Base-by-base conservation (phyloP, 2,113 vertebrate species). In the Trichomycterus rosablanca region DNA sequence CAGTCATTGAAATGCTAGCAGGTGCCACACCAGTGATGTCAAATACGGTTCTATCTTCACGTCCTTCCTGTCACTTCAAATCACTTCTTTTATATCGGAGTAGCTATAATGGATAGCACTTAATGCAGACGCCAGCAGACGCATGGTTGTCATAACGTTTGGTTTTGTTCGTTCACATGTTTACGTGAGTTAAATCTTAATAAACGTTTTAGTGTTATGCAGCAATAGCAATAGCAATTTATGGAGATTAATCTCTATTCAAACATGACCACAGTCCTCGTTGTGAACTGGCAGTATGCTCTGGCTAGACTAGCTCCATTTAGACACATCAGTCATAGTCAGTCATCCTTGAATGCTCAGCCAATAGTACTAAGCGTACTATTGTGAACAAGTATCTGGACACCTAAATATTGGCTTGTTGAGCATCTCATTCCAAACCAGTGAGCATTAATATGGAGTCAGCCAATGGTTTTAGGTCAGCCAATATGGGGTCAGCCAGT, bases 1-100 rank as follows among this genome's bases (percentile, higher is more conserved):
- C 58, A 58, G 63, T 53, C 58, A 48, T 70, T 66, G 52, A 60
- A 73, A 55, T 34, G 9, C 52, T 52, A 65, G 52, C 63, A 57
- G 58, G 59, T 63, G 59, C 39, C 53, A 24, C 19, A 15, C 48
- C 34, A 59, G 45, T 23, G 52, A 71, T 54, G 51, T 57, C 69
- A 34, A 63, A 57, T 63, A 62, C 59, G 52, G 40, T 67, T 49
- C 49, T 6, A n/a, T 45, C 55, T 52, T 45, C 42, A 35, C 63
- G 59, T 72, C 63, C 52, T 46, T 50, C 46, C 23, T 37, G 51
- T 62, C 45, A 12, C 22, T 63, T 51, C 58, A 67, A 71, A 71
- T 71, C 37, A 52, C 58, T 20, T 16, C 32, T 49, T 49, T 62
- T 57, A 52, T 66, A 46, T 8, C 7, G 54, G 30, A 23, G 30